Conservation (phyloP, 2,888 invertebrate species). For the Sinotaia quadrata region DNA sequence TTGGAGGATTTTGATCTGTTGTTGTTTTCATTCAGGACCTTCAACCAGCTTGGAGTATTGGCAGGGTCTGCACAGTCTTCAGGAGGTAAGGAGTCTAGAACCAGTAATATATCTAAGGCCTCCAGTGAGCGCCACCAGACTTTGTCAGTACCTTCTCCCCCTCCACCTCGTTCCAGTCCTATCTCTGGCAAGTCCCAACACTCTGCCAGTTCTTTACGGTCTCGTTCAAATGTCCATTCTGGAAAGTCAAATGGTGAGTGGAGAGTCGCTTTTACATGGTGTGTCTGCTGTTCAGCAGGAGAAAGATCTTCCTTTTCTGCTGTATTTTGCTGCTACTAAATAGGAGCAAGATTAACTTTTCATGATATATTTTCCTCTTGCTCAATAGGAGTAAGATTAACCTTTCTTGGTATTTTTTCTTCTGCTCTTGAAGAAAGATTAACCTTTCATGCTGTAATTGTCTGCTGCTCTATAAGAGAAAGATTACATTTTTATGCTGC, state of each 20-base stretch:
- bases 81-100: slow-evolving; percentile 40
- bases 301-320: too few species aligned
- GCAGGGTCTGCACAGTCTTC: slow-evolving; percentile 48
- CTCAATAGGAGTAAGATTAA: too few species aligned
- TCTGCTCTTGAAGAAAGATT: too few species aligned
- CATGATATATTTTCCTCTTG: too few species aligned
- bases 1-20: too few species aligned
- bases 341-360: too few species aligned
- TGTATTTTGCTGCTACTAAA: too few species aligned
- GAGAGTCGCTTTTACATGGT: not conserved
- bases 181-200: slow-evolving; percentile 10
- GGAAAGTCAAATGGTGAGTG: slow-evolving; percentile 26
- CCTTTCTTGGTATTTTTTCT: too few species aligned
- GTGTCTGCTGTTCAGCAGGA: not conserved
- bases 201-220: slow-evolving; percentile 12
- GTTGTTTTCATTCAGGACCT: too few species aligned
- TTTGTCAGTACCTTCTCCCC: slow-evolving; percentile 15
- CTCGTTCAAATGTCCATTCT: slow-evolving; percentile 19
- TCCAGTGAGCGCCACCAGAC: slow-evolving; percentile 11
- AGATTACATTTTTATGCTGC: too few species aligned
- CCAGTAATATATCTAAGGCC: slow-evolving; percentile 41
- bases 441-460: too few species aligned
- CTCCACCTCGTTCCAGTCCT: slow-evolving; percentile 13
- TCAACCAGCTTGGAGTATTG: slow-evolving; percentile 57
- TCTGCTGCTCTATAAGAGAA: too few species aligned